phyloP scores from a whole-genome alignment of 2,888 invertebrate species.

The Trissoscelio sp. region DNA sequence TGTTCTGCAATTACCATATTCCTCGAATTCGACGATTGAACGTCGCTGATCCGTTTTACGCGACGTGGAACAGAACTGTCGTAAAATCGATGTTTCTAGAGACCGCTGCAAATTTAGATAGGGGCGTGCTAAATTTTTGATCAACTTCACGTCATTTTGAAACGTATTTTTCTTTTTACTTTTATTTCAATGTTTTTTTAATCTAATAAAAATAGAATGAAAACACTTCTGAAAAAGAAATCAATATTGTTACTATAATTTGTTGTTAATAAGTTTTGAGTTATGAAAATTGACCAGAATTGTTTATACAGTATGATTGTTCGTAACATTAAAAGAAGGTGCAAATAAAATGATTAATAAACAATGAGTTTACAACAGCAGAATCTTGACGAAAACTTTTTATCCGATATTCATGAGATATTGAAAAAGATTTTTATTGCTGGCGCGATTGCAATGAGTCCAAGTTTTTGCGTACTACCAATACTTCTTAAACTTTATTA shows the following conservation, averaged over 20 bases:
- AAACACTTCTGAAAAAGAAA: too few relatives aligned
- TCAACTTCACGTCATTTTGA: background rate
- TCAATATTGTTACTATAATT: too few relatives aligned
- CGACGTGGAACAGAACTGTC: slow-evolving; percentile 35
- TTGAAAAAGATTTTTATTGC: slow-evolving; percentile 8
- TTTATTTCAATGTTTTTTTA: too few relatives aligned
- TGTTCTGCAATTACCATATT: slow-evolving; percentile 60
- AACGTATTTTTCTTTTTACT: background rate
- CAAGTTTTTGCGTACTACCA: background rate
- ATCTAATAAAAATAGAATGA: too few relatives aligned
- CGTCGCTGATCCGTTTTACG: slow-evolving; percentile 41
- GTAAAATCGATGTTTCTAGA: slow-evolving; percentile 47
- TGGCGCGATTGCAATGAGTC: background rate
- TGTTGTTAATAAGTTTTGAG: too few relatives aligned
- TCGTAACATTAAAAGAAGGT: background rate
- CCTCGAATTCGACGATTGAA: slow-evolving; percentile 43
- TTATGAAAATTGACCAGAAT: too few relatives aligned
- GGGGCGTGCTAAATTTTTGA: slow-evolving; percentile 30
- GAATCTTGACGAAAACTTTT: background rate
- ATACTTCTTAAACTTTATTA: slow-evolving; percentile 27
- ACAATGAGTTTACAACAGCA: background rate
- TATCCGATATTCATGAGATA: background rate
- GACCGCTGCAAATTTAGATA: slow-evolving; percentile 24
- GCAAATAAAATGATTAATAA: background rate
- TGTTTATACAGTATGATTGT: too few relatives aligned